Evolutionary conservation across 2,888 invertebrate genomes (phyloP).

Genomic region (Drosophila dives): DNA sequence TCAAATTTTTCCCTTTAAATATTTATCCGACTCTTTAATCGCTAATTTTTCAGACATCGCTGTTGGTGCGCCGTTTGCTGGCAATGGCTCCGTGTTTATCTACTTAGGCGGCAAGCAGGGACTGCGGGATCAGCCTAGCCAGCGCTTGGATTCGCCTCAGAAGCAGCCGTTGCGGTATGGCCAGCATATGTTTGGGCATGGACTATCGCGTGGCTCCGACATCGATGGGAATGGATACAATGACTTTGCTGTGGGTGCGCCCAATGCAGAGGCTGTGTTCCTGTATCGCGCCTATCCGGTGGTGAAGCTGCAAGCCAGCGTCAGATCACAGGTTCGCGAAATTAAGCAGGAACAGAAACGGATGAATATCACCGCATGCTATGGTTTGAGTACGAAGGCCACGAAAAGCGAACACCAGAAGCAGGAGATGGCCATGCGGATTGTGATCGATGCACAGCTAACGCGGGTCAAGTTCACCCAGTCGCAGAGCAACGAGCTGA

Average conservation of each 20-base stretch:
- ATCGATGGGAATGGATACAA: conserved; percentile 84
- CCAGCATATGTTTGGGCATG: conserved; percentile 83
- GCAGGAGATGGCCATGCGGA: conserved; percentile 78
- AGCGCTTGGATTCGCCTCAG: conserved; percentile 83
- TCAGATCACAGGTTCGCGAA: conserved; percentile 82
- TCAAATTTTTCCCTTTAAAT: background rate
- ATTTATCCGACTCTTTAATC: background rate
- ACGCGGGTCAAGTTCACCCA: conserved; percentile 81
- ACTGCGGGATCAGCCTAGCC: conserved; percentile 82
- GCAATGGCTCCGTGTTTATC: conserved; percentile 88
- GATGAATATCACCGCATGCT: conserved; percentile 82
- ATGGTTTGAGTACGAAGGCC: conserved; percentile 73
- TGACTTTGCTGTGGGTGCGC: conserved; percentile 85
- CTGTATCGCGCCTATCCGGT: conserved; percentile 85
- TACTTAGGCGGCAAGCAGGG: conserved; percentile 85
- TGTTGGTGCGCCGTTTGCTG: conserved; percentile 89
- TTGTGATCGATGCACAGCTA: conserved; percentile 82
- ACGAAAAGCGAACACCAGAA: conserved; percentile 62
- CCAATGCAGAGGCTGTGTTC: conserved; percentile 84
- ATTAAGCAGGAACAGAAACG: conserved; percentile 83
- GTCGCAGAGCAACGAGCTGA: conserved; percentile 74
- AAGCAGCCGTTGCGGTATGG: conserved; percentile 72
- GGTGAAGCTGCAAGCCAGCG: conserved; percentile 79
- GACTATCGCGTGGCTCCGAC: conserved; percentile 85
- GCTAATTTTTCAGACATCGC: conserved; percentile 86